phyloP scores from a whole-genome alignment of 1,140 invertebrate genomes.

The Nephila pilipes region DNA sequence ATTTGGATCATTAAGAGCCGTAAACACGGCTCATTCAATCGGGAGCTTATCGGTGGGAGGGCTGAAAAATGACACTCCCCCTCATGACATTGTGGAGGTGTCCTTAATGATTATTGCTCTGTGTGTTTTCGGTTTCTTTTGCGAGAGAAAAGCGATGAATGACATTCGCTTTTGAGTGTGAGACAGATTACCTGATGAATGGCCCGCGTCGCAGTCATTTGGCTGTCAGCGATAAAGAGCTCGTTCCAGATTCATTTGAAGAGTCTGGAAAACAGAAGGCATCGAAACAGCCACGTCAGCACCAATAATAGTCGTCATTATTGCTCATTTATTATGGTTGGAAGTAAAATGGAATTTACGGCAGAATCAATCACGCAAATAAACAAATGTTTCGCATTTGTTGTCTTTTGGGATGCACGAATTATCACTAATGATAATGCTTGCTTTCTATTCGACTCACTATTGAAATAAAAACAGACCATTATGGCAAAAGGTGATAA shows the following conservation, averaged over 20 bases:
- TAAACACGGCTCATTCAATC: not conserved
- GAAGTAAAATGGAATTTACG: no score
- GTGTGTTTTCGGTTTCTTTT: not conserved
- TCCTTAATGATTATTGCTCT: constrained; percentile 45
- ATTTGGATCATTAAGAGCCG: not conserved
- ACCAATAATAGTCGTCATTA: not conserved
- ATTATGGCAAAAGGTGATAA: no score
- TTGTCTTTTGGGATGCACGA: no score
- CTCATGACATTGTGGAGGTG: not conserved
- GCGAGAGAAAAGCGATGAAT: no score
- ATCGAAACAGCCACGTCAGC: not conserved
- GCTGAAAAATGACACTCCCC: not conserved
- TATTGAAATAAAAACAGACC: no score
- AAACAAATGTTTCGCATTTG: no score
- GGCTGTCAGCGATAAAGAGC: not conserved
- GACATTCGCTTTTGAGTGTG: no score
- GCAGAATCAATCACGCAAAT: no score
- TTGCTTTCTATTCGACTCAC: no score
- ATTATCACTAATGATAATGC: no score
- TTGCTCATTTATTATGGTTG: no score
- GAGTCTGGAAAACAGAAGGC: not conserved
- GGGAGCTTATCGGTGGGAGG: constrained; percentile 3
- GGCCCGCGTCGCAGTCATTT: not conserved
- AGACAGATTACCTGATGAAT: constrained; percentile 31
- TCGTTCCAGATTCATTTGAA: not conserved